These are phyloP conservation scores for Drosophila hamatofila DNA, from an alignment of 2,888 invertebrate species.

Conservation along the genomic window DNA sequence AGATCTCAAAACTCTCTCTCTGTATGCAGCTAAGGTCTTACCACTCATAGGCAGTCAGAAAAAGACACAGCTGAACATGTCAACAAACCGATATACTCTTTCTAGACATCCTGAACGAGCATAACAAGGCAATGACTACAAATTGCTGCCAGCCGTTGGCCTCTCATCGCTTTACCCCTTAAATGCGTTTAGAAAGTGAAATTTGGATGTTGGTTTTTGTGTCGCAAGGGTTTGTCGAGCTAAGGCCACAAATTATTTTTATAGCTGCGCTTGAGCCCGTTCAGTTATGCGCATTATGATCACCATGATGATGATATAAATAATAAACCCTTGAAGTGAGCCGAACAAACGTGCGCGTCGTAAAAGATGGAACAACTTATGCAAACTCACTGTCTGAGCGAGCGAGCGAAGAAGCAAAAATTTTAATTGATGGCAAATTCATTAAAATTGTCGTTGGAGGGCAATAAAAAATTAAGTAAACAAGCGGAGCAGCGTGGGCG, in stretches of 20 bases:
- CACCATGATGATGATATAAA: slow-evolving; percentile 18
- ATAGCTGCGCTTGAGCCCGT: slow-evolving; percentile 70
- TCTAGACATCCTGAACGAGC: not conserved
- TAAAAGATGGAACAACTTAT: slow-evolving; percentile 64
- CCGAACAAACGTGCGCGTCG: slow-evolving; percentile 63
- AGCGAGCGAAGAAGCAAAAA: slow-evolving; percentile 54
- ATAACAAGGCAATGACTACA: slow-evolving; percentile 74
- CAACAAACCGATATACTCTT: not conserved
- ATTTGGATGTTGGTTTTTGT: slow-evolving; percentile 11
- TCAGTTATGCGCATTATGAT: slow-evolving; percentile 69
- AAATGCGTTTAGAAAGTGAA: slow-evolving; percentile 43
- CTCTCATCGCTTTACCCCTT: slow-evolving; percentile 34
- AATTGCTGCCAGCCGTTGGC: slow-evolving; percentile 72
- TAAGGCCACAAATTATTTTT: slow-evolving; percentile 79
- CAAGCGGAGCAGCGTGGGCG: slow-evolving; percentile 61
- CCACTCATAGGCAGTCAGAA: not conserved
- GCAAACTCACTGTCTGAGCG: slow-evolving; percentile 63
- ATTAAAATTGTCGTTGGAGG: slow-evolving; percentile 71
- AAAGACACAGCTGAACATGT: not conserved
- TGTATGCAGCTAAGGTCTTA: not conserved
- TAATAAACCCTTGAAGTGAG: slow-evolving; percentile 63
- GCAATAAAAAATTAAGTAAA: slow-evolving; percentile 64
- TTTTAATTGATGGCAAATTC: slow-evolving; percentile 85
- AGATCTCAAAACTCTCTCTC: not conserved
- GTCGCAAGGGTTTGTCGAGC: slow-evolving; percentile 31